phyloP scores from a whole-genome alignment of 2,797 vertebrate species.

The Phyllotis vaccarum region DNA sequence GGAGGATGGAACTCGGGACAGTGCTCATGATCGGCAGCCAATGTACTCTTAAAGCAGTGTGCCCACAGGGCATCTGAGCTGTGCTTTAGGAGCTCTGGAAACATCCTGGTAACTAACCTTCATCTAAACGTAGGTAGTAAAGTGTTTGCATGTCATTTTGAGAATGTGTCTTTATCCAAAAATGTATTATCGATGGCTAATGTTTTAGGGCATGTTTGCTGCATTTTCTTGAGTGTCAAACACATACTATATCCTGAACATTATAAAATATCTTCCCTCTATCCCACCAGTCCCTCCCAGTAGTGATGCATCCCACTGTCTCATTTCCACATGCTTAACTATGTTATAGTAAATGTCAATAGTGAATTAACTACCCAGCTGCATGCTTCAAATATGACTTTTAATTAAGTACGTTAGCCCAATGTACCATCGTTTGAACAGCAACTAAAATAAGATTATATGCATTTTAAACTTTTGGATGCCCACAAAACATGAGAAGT shows the following conservation, averaged over 20 bases:
- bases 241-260: conserved; percentile 65
- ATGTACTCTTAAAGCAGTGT: neutral
- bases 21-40: neutral
- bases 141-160: conserved; percentile 29
- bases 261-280: neutral
- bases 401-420: conserved; percentile 81
- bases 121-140: conserved; percentile 12
- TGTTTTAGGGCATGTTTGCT: conserved; percentile 59
- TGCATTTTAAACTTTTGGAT: conserved; percentile 82
- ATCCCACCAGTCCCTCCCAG: conserved; percentile 36
- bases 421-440: conserved; percentile 76
- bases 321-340: conserved; percentile 53
- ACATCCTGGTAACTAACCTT: neutral
- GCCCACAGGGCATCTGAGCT: neutral
- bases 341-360: conserved; percentile 66
- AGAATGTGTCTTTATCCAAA: conserved; percentile 62
- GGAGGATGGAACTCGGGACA: neutral
- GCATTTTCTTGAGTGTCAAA: conserved; percentile 68
- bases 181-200: conserved; percentile 45
- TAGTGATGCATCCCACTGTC: conserved; percentile 30
- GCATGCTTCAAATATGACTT: conserved; percentile 77
- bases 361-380: conserved; percentile 72
- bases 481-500: conserved; percentile 78
- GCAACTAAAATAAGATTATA: conserved; percentile 81
- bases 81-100: neutral